Evolutionary conservation across 2,113 vertebrate genomes (phyloP).

Genomic region (Echinops telfairi): DNA sequence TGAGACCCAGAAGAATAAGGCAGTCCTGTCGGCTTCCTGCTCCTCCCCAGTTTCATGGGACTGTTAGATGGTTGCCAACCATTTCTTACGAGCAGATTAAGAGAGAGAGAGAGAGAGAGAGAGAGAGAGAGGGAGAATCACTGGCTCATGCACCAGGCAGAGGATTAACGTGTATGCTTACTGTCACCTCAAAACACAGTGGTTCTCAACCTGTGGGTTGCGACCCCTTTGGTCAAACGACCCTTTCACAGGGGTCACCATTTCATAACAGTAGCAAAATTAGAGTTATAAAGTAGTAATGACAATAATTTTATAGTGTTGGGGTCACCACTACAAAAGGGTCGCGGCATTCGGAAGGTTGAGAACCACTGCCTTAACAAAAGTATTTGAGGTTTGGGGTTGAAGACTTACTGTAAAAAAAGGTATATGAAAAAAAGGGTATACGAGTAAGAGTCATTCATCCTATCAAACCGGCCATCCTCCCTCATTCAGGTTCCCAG

Average conservation of each 20-base stretch:
- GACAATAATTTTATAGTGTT: too few relatives aligned
- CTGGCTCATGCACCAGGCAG: background rate
- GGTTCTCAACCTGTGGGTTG: too few relatives aligned
- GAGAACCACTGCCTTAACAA: background rate
- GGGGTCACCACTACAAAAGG: too few relatives aligned
- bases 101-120: background rate
- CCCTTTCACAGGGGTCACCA: too few relatives aligned
- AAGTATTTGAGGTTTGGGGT: background rate
- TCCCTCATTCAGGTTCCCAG: background rate
- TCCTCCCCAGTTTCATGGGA: background rate
- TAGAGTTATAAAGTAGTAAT: too few relatives aligned
- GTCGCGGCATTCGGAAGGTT: too few relatives aligned
- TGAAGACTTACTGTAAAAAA: background rate
- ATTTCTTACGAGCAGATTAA: slow-evolving; percentile 12
- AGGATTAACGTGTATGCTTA: background rate
- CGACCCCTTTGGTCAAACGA: too few relatives aligned
- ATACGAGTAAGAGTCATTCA: background rate
- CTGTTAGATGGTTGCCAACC: slow-evolving; percentile 2
- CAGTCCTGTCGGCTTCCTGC: background rate
- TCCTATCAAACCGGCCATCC: background rate
- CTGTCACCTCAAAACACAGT: background rate
- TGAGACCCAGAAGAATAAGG: background rate
- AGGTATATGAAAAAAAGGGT: background rate
- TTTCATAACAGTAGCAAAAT: too few relatives aligned
- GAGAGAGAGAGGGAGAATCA: background rate